Conservation (phyloP, 2,797 vertebrate species). For the Otus scops region DNA sequence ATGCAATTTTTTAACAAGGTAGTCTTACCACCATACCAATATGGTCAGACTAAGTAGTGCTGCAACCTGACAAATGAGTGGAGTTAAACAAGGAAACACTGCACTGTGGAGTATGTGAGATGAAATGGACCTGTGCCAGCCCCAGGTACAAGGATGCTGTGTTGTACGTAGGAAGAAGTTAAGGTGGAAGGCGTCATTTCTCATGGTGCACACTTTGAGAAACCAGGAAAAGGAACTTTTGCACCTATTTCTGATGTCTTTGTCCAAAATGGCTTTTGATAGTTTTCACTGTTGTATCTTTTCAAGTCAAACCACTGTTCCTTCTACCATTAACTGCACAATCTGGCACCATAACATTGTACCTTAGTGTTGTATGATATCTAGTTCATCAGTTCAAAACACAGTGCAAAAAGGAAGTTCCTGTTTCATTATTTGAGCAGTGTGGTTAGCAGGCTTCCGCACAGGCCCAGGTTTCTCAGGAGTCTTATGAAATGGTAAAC, state of each 20-base stretch:
- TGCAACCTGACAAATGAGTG: neutral
- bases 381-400: neutral
- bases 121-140: fast-evolving
- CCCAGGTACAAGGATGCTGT: neutral
- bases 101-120: fast-evolving
- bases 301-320: neutral
- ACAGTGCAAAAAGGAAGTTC: neutral
- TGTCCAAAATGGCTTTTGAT: neutral
- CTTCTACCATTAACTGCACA: neutral
- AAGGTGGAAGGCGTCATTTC: neutral
- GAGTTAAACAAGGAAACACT: neutral
- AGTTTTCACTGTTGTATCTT: neutral
- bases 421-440: neutral
- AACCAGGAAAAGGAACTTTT: neutral
- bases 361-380: neutral
- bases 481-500: neutral
- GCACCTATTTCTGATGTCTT: neutral
- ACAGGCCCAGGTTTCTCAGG: fast-evolving
- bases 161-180: fast-evolving
- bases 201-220: fast-evolving
- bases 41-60: neutral
- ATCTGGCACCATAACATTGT: fast-evolving
- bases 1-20: neutral
- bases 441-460: conserved; percentile 18
- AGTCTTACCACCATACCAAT: neutral